phyloP scores from a whole-genome alignment of 2,888 invertebrate genomes.

The Chaitophorus viminalis region DNA sequence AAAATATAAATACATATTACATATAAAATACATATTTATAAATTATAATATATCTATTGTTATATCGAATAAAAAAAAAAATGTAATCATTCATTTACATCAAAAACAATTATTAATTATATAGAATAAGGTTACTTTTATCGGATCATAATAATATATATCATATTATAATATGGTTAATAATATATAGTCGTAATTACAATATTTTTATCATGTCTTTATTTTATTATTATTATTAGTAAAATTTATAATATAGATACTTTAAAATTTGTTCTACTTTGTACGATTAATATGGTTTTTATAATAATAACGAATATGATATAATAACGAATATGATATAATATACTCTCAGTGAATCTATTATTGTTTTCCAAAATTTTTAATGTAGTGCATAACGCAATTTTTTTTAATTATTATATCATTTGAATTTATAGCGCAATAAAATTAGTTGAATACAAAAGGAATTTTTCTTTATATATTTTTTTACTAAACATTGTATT shows the following conservation, averaged over 20 bases:
- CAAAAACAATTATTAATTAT: conserved; percentile 8
- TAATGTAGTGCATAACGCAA: neutral
- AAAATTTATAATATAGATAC: neutral
- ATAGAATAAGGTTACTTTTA: conserved; percentile 1
- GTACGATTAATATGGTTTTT: conserved; percentile 12
- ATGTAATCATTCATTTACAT: neutral
- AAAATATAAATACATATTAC: neutral
- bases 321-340: too few species aligned
- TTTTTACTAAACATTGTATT: neutral
- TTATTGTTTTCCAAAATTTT: neutral
- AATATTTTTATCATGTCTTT: conserved; percentile 20
- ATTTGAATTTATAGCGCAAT: neutral
- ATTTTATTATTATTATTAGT: conserved; percentile 29
- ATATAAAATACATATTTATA: neutral
- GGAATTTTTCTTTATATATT: neutral
- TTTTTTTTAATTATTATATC: conserved; percentile 1
- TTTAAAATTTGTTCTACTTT: conserved; percentile 22
- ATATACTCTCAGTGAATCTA: neutral
- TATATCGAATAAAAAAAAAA: neutral
- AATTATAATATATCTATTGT: neutral
- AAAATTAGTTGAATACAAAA: neutral
- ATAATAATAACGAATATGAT: neutral
- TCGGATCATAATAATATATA: neutral
- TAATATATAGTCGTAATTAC: neutral
- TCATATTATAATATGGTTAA: neutral